phyloP scores from a whole-genome alignment of 2,888 invertebrate genomes.

The Conomelus anceps region DNA sequence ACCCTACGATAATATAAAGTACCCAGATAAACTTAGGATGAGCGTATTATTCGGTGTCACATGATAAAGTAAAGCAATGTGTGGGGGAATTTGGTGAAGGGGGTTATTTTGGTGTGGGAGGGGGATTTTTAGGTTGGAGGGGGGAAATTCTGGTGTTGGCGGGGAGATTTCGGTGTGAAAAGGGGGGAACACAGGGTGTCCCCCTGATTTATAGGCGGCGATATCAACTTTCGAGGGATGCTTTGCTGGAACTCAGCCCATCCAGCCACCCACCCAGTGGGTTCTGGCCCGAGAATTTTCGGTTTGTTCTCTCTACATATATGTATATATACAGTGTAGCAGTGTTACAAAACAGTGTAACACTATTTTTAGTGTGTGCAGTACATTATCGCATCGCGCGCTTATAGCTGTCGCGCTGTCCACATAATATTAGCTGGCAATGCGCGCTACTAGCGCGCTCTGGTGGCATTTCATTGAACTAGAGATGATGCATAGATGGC shows the following conservation, averaged over 20 bases:
- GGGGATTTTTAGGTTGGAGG: neutral
- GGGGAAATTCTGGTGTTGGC: neutral
- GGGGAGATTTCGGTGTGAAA: neutral
- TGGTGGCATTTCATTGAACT: neutral
- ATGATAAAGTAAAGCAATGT: neutral
- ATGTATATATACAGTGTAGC: too few species aligned
- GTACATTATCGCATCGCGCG: neutral
- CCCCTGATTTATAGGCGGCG: neutral
- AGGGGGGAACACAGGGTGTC: neutral
- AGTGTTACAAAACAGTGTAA: neutral
- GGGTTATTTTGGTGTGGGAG: neutral
- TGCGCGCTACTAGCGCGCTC: neutral
- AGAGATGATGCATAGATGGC: neutral
- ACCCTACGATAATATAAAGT: neutral
- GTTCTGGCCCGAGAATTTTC: too few species aligned
- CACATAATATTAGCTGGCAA: neutral
- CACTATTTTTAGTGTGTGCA: neutral
- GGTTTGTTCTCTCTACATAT: too few species aligned
- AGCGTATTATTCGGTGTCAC: neutral
- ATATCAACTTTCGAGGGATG: neutral
- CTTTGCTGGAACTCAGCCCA: neutral
- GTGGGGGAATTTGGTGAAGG: too few species aligned
- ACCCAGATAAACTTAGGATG: neutral
- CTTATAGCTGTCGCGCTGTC: too few species aligned
- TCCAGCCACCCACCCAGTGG: too few species aligned